A percentile compares a stretch with the other conserved stretches of the same genome.
These are phyloP conservation scores for Nomada fucata DNA, from an alignment of 2,888 invertebrate genomes.

Conservation along the genomic window DNA sequence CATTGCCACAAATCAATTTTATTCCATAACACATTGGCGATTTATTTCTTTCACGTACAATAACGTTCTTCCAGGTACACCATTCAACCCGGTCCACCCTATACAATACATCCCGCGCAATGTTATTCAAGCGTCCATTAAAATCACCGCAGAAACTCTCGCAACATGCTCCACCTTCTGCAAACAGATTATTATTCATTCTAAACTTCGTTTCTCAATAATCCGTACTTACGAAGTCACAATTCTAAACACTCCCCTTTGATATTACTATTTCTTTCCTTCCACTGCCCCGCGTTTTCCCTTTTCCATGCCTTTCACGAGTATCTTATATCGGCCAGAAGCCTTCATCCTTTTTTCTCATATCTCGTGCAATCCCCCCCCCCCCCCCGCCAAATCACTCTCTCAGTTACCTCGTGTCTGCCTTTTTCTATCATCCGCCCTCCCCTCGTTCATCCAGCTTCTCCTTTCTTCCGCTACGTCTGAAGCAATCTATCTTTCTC, in stretches of 20 bases:
- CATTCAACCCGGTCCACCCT: too few relatives aligned
- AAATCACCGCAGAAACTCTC: too few relatives aligned
- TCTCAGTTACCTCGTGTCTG: constrained; percentile 7
- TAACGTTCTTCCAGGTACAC: too few relatives aligned
- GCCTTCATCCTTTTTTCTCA: background rate
- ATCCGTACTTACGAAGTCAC: background rate
- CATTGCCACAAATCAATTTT: too few relatives aligned
- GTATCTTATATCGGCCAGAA: constrained; percentile 20
- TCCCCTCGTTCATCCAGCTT: background rate
- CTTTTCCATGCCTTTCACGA: background rate
- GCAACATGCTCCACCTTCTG: too few relatives aligned
- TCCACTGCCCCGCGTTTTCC: background rate
- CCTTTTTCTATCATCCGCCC: constrained; percentile 27
- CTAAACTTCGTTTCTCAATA: background rate
- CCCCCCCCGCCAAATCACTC: background rate
- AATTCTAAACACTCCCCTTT: background rate
- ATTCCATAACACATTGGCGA: too few relatives aligned
- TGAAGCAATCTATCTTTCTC: constrained; percentile 25
- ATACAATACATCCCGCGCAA: too few relatives aligned
- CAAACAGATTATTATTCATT: background rate
- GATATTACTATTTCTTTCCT: constrained; percentile 1
- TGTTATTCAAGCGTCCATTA: too few relatives aligned
- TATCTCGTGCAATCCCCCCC: background rate
- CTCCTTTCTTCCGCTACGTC: constrained; percentile 14
- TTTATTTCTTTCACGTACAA: too few relatives aligned